Evolutionary conservation across 2,888 invertebrate species (phyloP).

Genomic region (Stenodema calcarata): DNA sequence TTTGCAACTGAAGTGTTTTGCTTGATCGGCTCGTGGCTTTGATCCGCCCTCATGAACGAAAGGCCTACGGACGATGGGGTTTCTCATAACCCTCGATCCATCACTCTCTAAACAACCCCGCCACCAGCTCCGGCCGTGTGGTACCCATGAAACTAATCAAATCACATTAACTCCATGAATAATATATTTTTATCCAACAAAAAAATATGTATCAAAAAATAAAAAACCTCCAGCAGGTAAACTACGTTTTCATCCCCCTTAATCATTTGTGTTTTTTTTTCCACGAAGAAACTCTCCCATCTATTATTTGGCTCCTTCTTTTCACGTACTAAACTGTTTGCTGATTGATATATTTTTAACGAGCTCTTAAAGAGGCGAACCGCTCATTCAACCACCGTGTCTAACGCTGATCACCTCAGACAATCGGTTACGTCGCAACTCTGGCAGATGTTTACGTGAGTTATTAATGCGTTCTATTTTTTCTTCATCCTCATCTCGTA

Average conservation of each 20-base stretch:
- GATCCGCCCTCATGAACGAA: no score
- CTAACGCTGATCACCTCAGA: constrained; percentile 21
- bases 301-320: not conserved
- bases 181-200: not conserved
- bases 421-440: constrained; percentile 12
- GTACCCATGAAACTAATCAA: not conserved
- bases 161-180: not conserved
- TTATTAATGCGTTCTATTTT: constrained; percentile 17
- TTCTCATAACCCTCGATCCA: not conserved
- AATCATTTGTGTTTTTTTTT: not conserved
- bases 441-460: constrained; percentile 27
- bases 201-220: not conserved
- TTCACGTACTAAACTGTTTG: constrained; percentile 7
- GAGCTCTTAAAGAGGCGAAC: constrained; percentile 5
- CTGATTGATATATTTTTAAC: constrained; percentile 43
- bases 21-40: no score
- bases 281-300: not conserved
- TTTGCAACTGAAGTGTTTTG: no score
- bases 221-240: not conserved
- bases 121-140: not conserved
- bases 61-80: no score
- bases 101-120: not conserved
- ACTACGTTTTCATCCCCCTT: not conserved
- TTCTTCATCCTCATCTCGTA: not conserved
- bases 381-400: not conserved